These are phyloP conservation scores for Pseudeuparius sepicola DNA, from an alignment of 2,888 invertebrate species.

Conservation along the genomic window DNA sequence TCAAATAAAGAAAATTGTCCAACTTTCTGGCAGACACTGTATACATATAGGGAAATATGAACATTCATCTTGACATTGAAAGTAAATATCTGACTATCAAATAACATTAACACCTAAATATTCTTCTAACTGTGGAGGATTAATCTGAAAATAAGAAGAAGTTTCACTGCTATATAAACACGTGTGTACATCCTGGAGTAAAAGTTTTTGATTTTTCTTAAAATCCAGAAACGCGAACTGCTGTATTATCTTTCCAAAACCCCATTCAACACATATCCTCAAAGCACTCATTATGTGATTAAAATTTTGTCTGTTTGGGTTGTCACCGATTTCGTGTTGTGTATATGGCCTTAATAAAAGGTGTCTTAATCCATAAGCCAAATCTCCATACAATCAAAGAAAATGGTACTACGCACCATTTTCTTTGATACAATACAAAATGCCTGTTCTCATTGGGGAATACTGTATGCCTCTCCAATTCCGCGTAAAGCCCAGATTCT, in stretches of 20 bases:
- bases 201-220: constrained; percentile 3
- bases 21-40: too few relatives aligned
- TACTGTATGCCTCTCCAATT: constrained; percentile 14
- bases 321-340: constrained; percentile 1
- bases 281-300: constrained; percentile 8
- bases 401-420: constrained; percentile 1
- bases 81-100: too few relatives aligned
- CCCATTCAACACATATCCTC: constrained; percentile 12
- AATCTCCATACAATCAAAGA: constrained; percentile 11
- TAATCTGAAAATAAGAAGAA: neutral
- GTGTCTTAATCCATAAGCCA: constrained; percentile 6
- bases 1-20: too few relatives aligned
- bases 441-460: constrained; percentile 9
- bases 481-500: constrained; percentile 14
- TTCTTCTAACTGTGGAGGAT: neutral
- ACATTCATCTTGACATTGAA: too few relatives aligned
- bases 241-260: constrained; percentile 12
- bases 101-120: constrained; percentile 3
- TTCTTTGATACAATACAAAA: constrained; percentile 19
- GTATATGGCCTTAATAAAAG: constrained; percentile 10
- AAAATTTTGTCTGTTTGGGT: constrained; percentile 11
- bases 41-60: too few relatives aligned
- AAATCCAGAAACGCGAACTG: constrained; percentile 16
- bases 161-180: constrained; percentile 3
- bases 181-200: constrained; percentile 1